phyloP scores from a whole-genome alignment of 2,113 vertebrate species.

The Bos javanicus region DNA sequence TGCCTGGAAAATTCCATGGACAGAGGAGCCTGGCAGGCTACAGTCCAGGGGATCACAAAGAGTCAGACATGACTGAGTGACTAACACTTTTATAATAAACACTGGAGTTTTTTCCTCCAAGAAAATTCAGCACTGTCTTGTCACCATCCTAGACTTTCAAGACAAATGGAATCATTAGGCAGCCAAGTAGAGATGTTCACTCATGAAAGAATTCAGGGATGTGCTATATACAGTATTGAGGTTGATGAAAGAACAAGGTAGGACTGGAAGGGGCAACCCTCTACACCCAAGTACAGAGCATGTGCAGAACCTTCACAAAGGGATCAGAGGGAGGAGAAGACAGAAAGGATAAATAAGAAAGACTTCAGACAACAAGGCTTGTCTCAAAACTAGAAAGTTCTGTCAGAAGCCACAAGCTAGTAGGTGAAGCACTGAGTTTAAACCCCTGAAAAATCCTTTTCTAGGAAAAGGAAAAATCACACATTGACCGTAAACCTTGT shows the following conservation, averaged over 20 bases:
- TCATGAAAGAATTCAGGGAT: not conserved
- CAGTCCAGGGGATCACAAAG: not conserved
- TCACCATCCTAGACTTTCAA: not conserved
- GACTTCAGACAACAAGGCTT: not conserved
- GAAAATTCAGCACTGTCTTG: not conserved
- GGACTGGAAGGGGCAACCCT: rapidly evolving
- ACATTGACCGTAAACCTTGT: not conserved
- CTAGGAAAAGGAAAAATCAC: not conserved
- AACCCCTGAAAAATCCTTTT: not conserved
- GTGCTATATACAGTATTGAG: not conserved
- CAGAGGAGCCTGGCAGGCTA: not conserved
- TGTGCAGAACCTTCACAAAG: not conserved
- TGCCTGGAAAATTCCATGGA: not conserved
- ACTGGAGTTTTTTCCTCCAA: not conserved
- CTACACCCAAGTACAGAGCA: not conserved
- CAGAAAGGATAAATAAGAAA: not conserved
- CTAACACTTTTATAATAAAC: not conserved
- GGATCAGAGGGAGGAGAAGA: not conserved
- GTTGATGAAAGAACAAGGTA: not conserved
- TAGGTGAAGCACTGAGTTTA: not conserved
- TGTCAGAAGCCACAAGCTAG: not conserved
- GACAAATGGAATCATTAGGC: not conserved
- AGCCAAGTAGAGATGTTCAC: not conserved
- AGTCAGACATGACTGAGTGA: not conserved
- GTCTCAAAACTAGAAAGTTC: not conserved